A percentile compares a stretch with the other conserved stretches of the same genome.
phyloP scores from a whole-genome alignment of 2,113 vertebrate species.

The Siniperca chuatsi region DNA sequence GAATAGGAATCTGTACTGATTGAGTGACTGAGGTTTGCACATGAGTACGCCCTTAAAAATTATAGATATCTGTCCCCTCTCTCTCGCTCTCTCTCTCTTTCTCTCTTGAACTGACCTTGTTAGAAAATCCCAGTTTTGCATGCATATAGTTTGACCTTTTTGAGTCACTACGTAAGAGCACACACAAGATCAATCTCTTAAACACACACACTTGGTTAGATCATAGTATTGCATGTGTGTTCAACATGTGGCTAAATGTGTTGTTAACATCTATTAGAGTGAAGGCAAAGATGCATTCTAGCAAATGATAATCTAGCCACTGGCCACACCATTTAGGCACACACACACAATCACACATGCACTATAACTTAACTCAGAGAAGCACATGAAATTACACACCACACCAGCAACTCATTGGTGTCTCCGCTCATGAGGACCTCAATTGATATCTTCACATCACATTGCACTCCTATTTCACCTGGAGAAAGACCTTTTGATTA shows the following conservation, averaged over 20 bases:
- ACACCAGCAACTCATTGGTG: conserved; percentile 31
- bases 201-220: conserved; percentile 26
- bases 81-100: background rate
- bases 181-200: background rate
- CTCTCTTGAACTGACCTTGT: background rate
- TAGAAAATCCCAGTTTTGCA: conserved; percentile 4
- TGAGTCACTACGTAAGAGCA: background rate
- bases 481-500: conserved; percentile 56
- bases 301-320: conserved; percentile 46
- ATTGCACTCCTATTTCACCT: conserved; percentile 60
- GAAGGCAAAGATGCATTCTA: conserved; percentile 44
- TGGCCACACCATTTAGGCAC: conserved; percentile 22
- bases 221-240: conserved; percentile 31
- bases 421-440: conserved; percentile 34
- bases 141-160: conserved; percentile 29
- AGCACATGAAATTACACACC: conserved; percentile 46
- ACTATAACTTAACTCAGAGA: conserved; percentile 15
- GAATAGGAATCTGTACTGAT: conserved; percentile 12
- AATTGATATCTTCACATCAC: conserved; percentile 67
- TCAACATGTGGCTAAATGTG: conserved; percentile 50
- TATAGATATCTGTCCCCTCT: background rate
- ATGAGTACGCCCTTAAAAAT: background rate
- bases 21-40: background rate
- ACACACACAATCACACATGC: conserved; percentile 2
- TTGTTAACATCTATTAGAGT: conserved; percentile 51